phyloP scores from a whole-genome alignment of 2,888 invertebrate genomes.

The Macrosiphum euphorbiae region DNA sequence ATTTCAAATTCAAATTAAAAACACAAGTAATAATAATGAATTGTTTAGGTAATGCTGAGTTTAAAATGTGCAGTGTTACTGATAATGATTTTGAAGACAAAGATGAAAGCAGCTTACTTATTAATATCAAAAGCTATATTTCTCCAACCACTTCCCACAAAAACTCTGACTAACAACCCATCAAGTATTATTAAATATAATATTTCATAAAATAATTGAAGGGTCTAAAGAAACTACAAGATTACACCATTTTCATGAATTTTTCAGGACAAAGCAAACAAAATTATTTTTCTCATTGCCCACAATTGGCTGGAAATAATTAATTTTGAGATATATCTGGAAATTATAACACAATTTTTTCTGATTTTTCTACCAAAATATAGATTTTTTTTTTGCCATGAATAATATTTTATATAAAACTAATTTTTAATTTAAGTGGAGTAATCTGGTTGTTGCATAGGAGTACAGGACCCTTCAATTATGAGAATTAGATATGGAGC shows the following conservation, averaged over 20 bases:
- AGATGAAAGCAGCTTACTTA: not conserved
- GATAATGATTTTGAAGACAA: conserved; percentile 50
- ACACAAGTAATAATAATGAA: not conserved
- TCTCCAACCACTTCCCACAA: not conserved
- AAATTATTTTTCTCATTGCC: no score
- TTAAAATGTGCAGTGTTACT: conserved; percentile 42
- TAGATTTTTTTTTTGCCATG: no score
- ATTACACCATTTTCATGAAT: no score
- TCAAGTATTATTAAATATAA: conserved; percentile 11
- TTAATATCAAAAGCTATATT: not conserved
- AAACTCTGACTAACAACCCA: not conserved
- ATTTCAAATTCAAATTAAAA: not conserved
- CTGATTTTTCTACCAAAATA: no score
- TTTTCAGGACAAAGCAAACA: no score
- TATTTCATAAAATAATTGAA: not conserved
- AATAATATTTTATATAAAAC: no score
- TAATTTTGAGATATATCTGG: no score
- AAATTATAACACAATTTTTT: no score
- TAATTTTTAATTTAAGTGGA: no score
- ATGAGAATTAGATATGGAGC: not conserved
- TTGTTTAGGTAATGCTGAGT: conserved; percentile 47
- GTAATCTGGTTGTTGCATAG: no score
- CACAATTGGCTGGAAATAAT: no score
- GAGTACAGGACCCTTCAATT: not conserved
- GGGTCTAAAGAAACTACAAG: no score